Base-by-base conservation (phyloP, 2,888 invertebrate species). In the Odontomyia ornata region DNA sequence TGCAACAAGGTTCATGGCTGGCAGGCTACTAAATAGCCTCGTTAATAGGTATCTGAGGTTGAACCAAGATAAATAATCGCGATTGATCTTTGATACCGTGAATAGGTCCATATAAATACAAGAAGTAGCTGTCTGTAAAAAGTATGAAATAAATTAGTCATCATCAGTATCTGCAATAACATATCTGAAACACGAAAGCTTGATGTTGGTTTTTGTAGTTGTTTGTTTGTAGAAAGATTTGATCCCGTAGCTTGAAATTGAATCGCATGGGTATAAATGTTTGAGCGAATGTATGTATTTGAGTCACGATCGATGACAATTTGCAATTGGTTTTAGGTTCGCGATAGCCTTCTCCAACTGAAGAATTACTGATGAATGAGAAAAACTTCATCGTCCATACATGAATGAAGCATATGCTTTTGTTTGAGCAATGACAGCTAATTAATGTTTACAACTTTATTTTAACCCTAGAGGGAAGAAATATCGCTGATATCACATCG, bases 281-380 rank as follows among this genome's bases (percentile, higher is more conserved):
- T n/a, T n/a, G n/a, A n/a, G n/a, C n/a, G n/a, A n/a, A 72, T 28
- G 65, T 30, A 18, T 36, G 56, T 72, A 28, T 62, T 52, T 23
- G 27, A 56, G 56, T 52, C 71, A 72, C 56, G 52, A 72, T 52
- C 71, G 25, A 25, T 69, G 69, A 69, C 69, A 52, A 72, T 72
- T 47, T 47, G 69, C 52, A 71, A 56, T 72, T 52, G 11, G 13
- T 28, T 13, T 28, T 18, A 56, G 47, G n/a, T 13, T 36, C 9
- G 36, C 36, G 36, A 36, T 27, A 43, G 18, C 28, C 13, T n/a
- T 67, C 5, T n/a, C 30, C 21, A 60, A 13, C 18, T 60, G 57
- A 60, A 18, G 21, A 60, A 60, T 25, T 18, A 5, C 23, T 60
- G 25, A 30, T 28, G 64, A 25, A 64, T 18, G n/a, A 27, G 28